phyloP scores from a whole-genome alignment of 2,888 invertebrate species.

The Poecilus cupreus region DNA sequence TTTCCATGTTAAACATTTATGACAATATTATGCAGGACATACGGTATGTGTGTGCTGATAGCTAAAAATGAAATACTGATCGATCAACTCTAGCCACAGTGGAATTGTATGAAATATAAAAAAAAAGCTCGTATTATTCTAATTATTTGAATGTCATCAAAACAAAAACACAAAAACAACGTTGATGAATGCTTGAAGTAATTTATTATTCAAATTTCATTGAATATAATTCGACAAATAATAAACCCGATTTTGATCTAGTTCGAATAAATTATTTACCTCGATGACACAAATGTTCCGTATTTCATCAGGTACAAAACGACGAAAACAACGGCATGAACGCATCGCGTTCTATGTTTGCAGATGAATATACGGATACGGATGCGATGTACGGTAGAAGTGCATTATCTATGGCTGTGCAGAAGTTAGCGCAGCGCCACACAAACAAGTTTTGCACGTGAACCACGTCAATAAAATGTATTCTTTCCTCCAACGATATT shows the following conservation, averaged over 20 bases:
- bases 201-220: slow-evolving; percentile 21
- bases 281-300: neutral
- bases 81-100: too few relatives aligned
- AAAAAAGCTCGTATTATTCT: neutral
- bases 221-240: neutral
- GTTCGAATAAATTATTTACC: slow-evolving; percentile 33
- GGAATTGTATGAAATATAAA: neutral
- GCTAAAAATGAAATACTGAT: too few relatives aligned
- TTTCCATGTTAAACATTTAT: too few relatives aligned
- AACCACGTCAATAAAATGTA: slow-evolving; percentile 25
- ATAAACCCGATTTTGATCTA: slow-evolving; percentile 19
- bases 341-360: neutral
- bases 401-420: slow-evolving; percentile 13
- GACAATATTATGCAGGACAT: too few relatives aligned
- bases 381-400: neutral
- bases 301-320: neutral
- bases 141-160: neutral
- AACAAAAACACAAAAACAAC: slow-evolving; percentile 14
- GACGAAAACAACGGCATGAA: slow-evolving; percentile 5
- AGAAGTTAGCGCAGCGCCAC: slow-evolving; percentile 23
- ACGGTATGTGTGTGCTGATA: too few relatives aligned
- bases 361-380: slow-evolving; percentile 1
- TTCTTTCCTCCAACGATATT: slow-evolving; percentile 34
- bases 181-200: slow-evolving; percentile 22
- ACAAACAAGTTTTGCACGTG: slow-evolving; percentile 43